phyloP scores from a whole-genome alignment of 2,888 invertebrate genomes.

The Drosophila paramelanica region DNA sequence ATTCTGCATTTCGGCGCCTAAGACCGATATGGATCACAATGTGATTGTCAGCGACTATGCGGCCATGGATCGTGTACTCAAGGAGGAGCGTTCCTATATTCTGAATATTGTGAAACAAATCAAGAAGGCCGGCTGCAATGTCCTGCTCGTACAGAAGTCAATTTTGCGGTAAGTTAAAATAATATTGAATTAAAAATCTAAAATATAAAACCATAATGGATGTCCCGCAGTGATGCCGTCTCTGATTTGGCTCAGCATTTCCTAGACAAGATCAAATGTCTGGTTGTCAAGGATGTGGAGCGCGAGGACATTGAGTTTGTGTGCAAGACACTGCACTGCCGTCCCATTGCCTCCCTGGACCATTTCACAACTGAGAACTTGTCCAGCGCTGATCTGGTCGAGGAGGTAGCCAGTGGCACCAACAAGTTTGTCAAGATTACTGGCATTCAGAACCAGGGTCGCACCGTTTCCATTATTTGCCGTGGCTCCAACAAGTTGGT shows the following conservation, averaged over 20 bases:
- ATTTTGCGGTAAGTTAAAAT: constrained; percentile 88
- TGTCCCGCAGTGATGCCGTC: constrained; percentile 93
- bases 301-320: constrained; percentile 99
- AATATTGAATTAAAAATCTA: too few species aligned
- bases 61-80: constrained; percentile 99
- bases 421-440: constrained; percentile 97
- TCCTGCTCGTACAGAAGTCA: constrained; percentile 94
- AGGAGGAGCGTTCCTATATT: constrained; percentile 98
- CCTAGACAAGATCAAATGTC: constrained; percentile 98
- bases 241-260: constrained; percentile 99
- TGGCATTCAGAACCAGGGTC: constrained; percentile 94
- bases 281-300: constrained; percentile 99
- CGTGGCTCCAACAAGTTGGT: constrained; percentile 94
- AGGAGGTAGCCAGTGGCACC: constrained; percentile 95
- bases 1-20: constrained; percentile 99
- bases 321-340: constrained; percentile 96
- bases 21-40: constrained; percentile 99
- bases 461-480: constrained; percentile 96
- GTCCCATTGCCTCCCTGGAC: constrained; percentile 99
- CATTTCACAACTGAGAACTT: constrained; percentile 97
- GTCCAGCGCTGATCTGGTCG: constrained; percentile 96
- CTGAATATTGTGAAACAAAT: constrained; percentile 99
- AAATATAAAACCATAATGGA: background rate
- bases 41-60: constrained; percentile 98
- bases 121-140: constrained; percentile 99